These are phyloP conservation scores for Hippocampus zosterae DNA, from an alignment of 2,113 vertebrate genomes.

Conservation along the genomic window DNA sequence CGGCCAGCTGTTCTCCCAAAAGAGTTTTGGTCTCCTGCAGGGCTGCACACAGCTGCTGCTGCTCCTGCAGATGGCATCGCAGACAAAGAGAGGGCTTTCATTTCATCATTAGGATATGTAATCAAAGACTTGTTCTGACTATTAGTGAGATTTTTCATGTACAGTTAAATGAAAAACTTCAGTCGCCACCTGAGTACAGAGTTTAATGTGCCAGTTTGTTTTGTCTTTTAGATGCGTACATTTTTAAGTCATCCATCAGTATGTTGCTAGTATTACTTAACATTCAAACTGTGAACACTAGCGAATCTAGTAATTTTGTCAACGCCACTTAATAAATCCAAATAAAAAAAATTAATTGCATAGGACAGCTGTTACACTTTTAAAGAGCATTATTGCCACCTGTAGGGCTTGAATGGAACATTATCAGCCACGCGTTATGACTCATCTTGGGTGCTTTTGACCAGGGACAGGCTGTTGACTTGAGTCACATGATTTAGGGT, in stretches of 20 bases:
- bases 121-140: background rate
- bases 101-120: background rate
- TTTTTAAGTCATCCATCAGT: no score
- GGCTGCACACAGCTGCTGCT: constrained; percentile 75
- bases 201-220: background rate
- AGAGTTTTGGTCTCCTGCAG: constrained; percentile 81
- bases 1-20: constrained; percentile 80
- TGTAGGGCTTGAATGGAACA: no score
- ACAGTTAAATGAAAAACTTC: background rate
- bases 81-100: background rate
- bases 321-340: no score
- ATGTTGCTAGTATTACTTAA: no score
- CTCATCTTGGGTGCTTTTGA: no score
- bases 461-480: no score
- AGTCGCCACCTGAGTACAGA: background rate
- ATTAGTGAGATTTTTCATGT: background rate
- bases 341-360: no score
- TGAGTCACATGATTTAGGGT: no score
- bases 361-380: no score
- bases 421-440: no score
- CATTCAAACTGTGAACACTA: background rate
- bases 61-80: constrained; percentile 72
- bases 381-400: no score
- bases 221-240: no score
- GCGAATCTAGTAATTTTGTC: background rate